Evolutionary conservation across 1,140 invertebrate genomes (phyloP), one percentile per base, ranked within the genome.

Genomic region (Ostrea edulis): DNA sequence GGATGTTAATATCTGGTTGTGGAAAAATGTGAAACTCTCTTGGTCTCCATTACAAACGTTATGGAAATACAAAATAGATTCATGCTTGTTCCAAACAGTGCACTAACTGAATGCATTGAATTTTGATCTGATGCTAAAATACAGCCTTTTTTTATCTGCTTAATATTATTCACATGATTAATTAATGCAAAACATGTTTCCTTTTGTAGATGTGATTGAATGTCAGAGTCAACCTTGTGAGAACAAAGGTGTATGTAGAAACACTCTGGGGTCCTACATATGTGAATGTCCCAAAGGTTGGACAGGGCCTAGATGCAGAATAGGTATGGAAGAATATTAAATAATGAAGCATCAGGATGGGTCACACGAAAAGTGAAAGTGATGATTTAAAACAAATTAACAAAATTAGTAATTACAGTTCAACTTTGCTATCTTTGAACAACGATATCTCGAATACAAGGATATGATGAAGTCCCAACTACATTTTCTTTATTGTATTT

Each of bases 251-350:
- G 14, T 35, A 0, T 87, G 82, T 83, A 83, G 29, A 5, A 89
- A 89, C 29, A 87, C 86, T 2, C 83, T 62, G 0, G 88, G 90
- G 5, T 87, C 87, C 44, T 91, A 89, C 54, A 62, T 88, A 25
- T 92, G 91, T 87, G 87, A 84, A 86, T 89, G 90, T 71, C 85
- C 98, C 0, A 98, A 98, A 91, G 99, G 99, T 54, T 89, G 86
- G 83, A 85, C 86, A 25, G 88, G 98, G 98, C 96, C 96, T 96
- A 94, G 52, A 8, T 89, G 88, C 62, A 62, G 84, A 54, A 35
- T 82, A 84, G 88, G 88, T 89, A 58, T 55, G 87, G 81, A 88
- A 35, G 20, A n/a, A 35, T 14, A 29, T 81, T 17, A 98, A 93
- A 98, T 98, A 93, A 84, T 44, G 2, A 44, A 44, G 35, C 1